Percentiles rank a stretch among this genome's conserved stretches.
phyloP scores from a whole-genome alignment of 2,888 invertebrate genomes.

The Quadriops clusia region DNA sequence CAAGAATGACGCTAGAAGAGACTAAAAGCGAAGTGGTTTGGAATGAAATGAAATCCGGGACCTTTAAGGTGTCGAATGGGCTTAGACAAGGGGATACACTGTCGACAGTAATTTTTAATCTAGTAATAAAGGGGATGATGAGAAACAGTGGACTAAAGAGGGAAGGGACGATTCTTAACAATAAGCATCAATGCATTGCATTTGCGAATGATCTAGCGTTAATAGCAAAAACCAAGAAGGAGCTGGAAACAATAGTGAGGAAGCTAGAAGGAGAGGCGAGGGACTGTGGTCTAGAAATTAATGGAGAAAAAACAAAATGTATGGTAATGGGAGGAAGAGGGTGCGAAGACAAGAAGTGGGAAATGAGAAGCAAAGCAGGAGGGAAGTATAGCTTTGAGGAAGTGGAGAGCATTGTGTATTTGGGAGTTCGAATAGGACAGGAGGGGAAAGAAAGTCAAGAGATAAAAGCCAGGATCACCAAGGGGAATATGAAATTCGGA shows the following conservation, averaged over 20 bases:
- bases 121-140: too few relatives aligned
- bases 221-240: slow-evolving; percentile 7
- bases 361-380: slow-evolving; percentile 2
- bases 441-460: slow-evolving; percentile 6
- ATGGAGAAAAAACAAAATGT: slow-evolving; percentile 8
- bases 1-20: too few relatives aligned
- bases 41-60: too few relatives aligned
- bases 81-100: too few relatives aligned
- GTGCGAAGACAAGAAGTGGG: slow-evolving; percentile 5
- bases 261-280: slow-evolving; percentile 8
- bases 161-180: too few relatives aligned
- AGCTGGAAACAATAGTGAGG: slow-evolving; percentile 6
- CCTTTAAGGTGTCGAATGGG: too few relatives aligned
- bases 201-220: slow-evolving; percentile 6
- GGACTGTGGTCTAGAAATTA: slow-evolving; percentile 6
- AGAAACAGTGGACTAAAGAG: too few relatives aligned
- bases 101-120: too few relatives aligned
- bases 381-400: slow-evolving; percentile 7
- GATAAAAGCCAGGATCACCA: slow-evolving; percentile 6
- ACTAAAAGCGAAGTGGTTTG: too few relatives aligned
- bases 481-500: slow-evolving; percentile 7
- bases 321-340: slow-evolving; percentile 5
- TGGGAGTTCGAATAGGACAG: slow-evolving; percentile 6
- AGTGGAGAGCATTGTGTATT: slow-evolving; percentile 5
- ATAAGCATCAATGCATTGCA: slow-evolving; percentile 7